These are phyloP conservation scores for Listronotus oregonensis DNA, from an alignment of 1,140 invertebrate species.

Conservation along the genomic window DNA sequence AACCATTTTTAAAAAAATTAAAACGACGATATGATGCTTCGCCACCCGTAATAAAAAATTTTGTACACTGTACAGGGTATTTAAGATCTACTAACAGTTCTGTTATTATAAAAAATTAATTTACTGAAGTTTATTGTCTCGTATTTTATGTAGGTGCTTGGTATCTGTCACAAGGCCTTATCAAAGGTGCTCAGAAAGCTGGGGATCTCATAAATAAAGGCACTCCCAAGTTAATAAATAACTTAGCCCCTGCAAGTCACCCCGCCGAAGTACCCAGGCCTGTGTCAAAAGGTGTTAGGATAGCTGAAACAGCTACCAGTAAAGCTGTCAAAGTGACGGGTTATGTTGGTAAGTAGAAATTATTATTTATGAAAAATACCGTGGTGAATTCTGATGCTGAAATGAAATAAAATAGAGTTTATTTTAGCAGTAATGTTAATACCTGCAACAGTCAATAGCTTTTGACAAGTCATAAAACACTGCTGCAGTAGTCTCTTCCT, in stretches of 20 bases:
- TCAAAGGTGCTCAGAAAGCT: constrained; percentile 68
- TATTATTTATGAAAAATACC: constrained; percentile 8
- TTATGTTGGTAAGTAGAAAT: constrained; percentile 59
- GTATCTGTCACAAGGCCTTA: constrained; percentile 67
- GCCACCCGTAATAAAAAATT: no score
- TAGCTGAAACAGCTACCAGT: constrained; percentile 66
- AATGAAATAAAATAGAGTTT: background rate
- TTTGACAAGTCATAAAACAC: no score
- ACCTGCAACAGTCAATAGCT: no score
- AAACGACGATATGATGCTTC: no score
- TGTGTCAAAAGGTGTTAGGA: constrained; percentile 63
- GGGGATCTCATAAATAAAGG: constrained; percentile 64
- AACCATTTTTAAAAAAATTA: no score
- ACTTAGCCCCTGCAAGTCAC: constrained; percentile 58
- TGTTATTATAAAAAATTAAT: no score
- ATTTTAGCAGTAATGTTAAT: no score
- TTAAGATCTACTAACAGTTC: no score
- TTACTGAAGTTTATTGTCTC: no score
- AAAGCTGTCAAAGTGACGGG: constrained; percentile 67
- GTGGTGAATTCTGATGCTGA: background rate
- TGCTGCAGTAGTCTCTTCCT: no score
- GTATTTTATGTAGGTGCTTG: constrained; percentile 61
- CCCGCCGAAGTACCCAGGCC: constrained; percentile 57
- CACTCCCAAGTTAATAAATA: constrained; percentile 65
- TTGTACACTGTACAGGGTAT: no score